phyloP scores from a whole-genome alignment of 2,888 invertebrate species.

The Perdita meconis region DNA sequence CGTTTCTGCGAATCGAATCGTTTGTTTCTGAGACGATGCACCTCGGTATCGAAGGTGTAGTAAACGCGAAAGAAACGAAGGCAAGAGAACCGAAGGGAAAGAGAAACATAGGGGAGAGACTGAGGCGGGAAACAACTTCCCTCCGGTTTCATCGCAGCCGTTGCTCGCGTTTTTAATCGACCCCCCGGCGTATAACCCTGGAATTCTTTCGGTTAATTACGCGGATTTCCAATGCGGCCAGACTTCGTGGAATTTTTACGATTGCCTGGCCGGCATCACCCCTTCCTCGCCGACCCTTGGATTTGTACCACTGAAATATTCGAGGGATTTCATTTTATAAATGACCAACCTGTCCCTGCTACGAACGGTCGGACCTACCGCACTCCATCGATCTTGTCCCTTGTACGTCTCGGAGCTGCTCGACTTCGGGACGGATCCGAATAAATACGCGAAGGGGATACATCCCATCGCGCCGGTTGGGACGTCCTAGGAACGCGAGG shows the following conservation, averaged over 20 bases:
- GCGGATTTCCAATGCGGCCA: slow-evolving; percentile 81
- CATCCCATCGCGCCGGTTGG: no score
- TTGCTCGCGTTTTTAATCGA: slow-evolving; percentile 78
- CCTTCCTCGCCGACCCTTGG: slow-evolving; percentile 36
- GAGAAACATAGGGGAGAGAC: slow-evolving; percentile 50
- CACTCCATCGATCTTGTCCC: slow-evolving; percentile 63
- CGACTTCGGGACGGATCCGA: slow-evolving; percentile 19
- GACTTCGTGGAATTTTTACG: slow-evolving; percentile 81
- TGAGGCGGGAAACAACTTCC: slow-evolving; percentile 40
- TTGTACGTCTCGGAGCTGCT: slow-evolving; percentile 39
- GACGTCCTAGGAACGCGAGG: not conserved
- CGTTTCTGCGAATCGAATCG: no score
- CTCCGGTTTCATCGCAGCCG: slow-evolving; percentile 65
- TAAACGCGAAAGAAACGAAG: slow-evolving; percentile 34
- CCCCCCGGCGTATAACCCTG: slow-evolving; percentile 70
- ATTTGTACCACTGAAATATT: slow-evolving; percentile 76
- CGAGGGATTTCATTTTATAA: slow-evolving; percentile 76
- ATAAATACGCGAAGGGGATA: slow-evolving; percentile 7
- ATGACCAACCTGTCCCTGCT: slow-evolving; percentile 74
- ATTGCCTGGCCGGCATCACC: slow-evolving; percentile 71
- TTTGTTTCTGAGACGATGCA: no score
- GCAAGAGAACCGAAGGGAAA: no score
- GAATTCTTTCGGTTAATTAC: slow-evolving; percentile 84
- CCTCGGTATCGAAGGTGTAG: slow-evolving; percentile 16
- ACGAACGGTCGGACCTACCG: slow-evolving; percentile 47